These are phyloP conservation scores for Cyclargus thomasi DNA, from an alignment of 1,140 invertebrate genomes.

Conservation along the genomic window DNA sequence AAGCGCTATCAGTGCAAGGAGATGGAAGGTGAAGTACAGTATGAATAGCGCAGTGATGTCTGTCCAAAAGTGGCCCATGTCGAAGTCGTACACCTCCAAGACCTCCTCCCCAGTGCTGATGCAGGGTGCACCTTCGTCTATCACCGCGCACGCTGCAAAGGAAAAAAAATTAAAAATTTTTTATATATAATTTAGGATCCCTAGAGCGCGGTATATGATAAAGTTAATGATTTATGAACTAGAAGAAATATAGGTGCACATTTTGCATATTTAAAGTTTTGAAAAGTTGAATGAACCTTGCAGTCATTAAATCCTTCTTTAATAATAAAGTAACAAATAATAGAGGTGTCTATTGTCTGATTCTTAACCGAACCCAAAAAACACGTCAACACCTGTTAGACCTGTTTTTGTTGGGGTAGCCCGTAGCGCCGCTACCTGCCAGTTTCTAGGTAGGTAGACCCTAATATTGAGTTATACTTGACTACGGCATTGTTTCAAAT, in stretches of 20 bases:
- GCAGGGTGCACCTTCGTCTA: slow-evolving; percentile 79
- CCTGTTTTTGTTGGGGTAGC: background rate
- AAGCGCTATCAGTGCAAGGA: slow-evolving; percentile 80
- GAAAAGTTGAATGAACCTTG: too few relatives aligned
- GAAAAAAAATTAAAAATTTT: background rate
- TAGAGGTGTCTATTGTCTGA: background rate
- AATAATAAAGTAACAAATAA: background rate
- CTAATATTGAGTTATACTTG: slow-evolving; percentile 9
- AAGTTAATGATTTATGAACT: background rate
- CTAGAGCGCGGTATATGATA: too few relatives aligned
- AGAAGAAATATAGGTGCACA: background rate
- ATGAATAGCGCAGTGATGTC: slow-evolving; percentile 80
- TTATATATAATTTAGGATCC: too few relatives aligned
- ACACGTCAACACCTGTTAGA: background rate
- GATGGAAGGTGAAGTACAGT: slow-evolving; percentile 82
- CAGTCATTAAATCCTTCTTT: too few relatives aligned
- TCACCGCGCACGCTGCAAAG: slow-evolving; percentile 79
- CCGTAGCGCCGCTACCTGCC: slow-evolving; percentile 5
- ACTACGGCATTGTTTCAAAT: background rate
- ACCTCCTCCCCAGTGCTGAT: slow-evolving; percentile 82
- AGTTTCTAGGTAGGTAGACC: background rate
- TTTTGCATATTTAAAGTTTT: too few relatives aligned
- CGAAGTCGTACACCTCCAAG: slow-evolving; percentile 83
- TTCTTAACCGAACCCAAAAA: too few relatives aligned
- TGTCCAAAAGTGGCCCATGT: slow-evolving; percentile 76